Evolutionary conservation across 2,888 invertebrate species (phyloP).

Genomic region (Parthenolecanium corni): DNA sequence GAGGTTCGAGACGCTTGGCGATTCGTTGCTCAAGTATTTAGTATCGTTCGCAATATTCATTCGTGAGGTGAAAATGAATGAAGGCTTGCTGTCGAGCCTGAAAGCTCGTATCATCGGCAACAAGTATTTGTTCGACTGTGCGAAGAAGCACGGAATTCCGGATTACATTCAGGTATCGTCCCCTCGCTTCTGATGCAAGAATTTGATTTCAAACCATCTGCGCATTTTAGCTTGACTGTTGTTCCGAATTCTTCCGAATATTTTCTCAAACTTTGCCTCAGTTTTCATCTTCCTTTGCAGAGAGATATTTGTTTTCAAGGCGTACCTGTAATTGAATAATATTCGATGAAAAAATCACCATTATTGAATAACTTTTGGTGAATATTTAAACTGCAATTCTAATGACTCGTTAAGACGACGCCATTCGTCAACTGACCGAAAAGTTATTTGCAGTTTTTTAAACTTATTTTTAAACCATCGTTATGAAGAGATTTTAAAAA

Average conservation of each 20-base stretch:
- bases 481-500: too few species aligned
- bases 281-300: neutral
- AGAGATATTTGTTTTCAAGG: too few species aligned
- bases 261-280: neutral
- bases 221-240: too few species aligned
- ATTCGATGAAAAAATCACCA: too few species aligned
- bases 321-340: too few species aligned
- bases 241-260: too few species aligned
- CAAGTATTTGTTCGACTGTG: slow-evolving; percentile 73
- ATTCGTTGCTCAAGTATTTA: slow-evolving; percentile 74
- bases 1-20: slow-evolving; percentile 75
- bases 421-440: too few species aligned
- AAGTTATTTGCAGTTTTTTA: too few species aligned
- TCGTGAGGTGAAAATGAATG: slow-evolving; percentile 54
- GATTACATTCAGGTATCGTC: slow-evolving; percentile 32
- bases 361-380: too few species aligned
- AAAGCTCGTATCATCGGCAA: slow-evolving; percentile 66
- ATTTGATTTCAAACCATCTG: neutral
- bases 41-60: slow-evolving; percentile 60
- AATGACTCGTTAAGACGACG: too few species aligned
- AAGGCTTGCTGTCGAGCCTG: slow-evolving; percentile 65
- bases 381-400: too few species aligned
- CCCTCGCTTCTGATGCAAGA: neutral
- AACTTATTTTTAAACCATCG: too few species aligned
- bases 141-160: slow-evolving; percentile 35